Evolutionary conservation across 2,797 vertebrate genomes (phyloP), one percentile per base, ranked within the genome.

Genomic region (Cynopterus sphinx): DNA sequence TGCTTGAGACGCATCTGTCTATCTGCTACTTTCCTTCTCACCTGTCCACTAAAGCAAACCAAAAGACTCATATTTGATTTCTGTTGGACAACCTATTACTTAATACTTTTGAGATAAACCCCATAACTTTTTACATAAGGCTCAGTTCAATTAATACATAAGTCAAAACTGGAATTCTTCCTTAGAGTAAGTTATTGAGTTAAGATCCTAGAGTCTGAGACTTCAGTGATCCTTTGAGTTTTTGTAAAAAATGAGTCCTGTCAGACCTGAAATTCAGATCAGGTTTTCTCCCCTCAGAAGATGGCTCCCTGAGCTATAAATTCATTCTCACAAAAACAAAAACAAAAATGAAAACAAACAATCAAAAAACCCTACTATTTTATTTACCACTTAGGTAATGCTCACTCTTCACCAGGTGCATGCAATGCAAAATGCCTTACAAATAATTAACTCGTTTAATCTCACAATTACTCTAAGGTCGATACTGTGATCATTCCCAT

Each of bases 371-470:
- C 43, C 46, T 33, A 49, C 19, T 33, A 1, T 41, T 88, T 87
- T 88, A 36, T 94, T 94, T 74, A 59, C 51, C 22, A 36, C 10
- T 21, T 77, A 46, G 43, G 36, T n/a, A 9, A 21, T 57, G 74
- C 67, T 83, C 12, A 87, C 33, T 70, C 26, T 55, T 67, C 86
- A 41, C 36, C 46, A 55, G 22, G 33, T 74, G 41, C 0, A 0
- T 73, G 71, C 46, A 77, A 0, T 73, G 71, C 46, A 77, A 43
- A 90, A 78, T 26, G 9, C 33, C 71, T 93, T 90, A 90, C 43
- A 78, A 73, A 94, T 49, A 77, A 88, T 95, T 46, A 90, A 73
- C 84, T 61, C 33, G 11, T 57, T 87, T 77, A 49, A 74, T 87
- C 75, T 95, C 33, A 28, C 53, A 65, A 3, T 61, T 22, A 41